Evolutionary conservation across 1,140 invertebrate species (phyloP).

Genomic region (Diorhabda carinulata): DNA sequence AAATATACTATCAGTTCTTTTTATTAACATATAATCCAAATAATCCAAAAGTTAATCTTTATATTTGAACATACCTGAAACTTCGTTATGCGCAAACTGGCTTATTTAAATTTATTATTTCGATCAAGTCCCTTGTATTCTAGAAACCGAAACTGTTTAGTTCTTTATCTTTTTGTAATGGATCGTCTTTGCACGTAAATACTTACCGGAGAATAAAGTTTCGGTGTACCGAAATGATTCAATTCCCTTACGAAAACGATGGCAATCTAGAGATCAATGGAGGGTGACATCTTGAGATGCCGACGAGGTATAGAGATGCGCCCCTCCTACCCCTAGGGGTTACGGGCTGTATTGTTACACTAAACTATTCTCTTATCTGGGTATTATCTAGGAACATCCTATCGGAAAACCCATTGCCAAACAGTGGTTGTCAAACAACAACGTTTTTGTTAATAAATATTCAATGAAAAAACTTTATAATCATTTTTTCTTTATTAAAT

Average conservation of each 20-base stretch:
- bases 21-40: no score
- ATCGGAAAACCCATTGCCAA: slow-evolving; percentile 24
- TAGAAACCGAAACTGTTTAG: no score
- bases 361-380: slow-evolving; percentile 46
- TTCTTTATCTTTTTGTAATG: not conserved
- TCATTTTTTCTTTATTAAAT: no score
- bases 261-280: slow-evolving; percentile 44
- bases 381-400: slow-evolving; percentile 47
- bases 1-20: no score
- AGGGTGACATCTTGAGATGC: slow-evolving; percentile 33
- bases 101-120: no score
- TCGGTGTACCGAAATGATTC: slow-evolving; percentile 46
- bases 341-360: slow-evolving; percentile 46
- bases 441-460: not conserved
- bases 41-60: no score
- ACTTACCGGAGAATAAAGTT: slow-evolving; percentile 37
- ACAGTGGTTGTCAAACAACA: slow-evolving; percentile 30
- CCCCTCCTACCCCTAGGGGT: slow-evolving; percentile 29
- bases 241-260: slow-evolving; percentile 39
- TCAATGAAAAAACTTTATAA: not conserved
- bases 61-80: no score
- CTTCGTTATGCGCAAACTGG: no score
- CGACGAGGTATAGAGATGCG: not conserved
- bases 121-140: no score
- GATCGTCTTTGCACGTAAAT: not conserved